These are phyloP conservation scores for Gymnobelideus leadbeateri DNA, from an alignment of 2,113 vertebrate species.

Conservation along the genomic window DNA sequence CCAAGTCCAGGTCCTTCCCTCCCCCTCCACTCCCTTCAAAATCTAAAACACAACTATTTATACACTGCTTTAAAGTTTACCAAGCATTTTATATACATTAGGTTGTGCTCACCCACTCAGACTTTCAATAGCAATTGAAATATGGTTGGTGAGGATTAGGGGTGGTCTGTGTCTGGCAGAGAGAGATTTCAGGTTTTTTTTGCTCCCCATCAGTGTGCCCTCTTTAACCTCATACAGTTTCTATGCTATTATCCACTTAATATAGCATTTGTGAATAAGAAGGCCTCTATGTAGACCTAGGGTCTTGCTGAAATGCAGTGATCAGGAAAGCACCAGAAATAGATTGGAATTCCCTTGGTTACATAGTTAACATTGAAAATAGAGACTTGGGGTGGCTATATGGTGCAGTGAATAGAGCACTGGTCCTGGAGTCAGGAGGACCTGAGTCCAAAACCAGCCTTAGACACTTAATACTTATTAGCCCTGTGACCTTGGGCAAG, in stretches of 20 bases:
- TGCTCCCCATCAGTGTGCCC: not conserved
- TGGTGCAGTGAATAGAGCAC: no score
- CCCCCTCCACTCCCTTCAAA: not conserved
- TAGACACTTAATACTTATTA: no score
- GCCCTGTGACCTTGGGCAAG: no score
- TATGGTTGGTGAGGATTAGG: not conserved
- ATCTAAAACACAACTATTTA: not conserved
- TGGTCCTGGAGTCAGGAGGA: no score
- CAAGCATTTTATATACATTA: not conserved
- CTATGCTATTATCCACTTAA: not conserved
- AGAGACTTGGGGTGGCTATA: not conserved
- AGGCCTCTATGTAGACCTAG: not conserved
- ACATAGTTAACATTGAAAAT: not conserved
- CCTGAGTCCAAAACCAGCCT: no score
- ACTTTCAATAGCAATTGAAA: not conserved
- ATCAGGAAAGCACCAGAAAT: constrained; percentile 32
- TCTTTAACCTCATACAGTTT: not conserved
- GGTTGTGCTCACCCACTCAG: not conserved
- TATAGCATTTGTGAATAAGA: not conserved
- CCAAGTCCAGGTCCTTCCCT: not conserved
- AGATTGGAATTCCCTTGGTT: not conserved
- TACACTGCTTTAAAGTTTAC: not conserved
- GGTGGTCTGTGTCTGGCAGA: not conserved
- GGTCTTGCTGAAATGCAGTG: not conserved
- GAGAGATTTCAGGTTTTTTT: not conserved